Base-by-base conservation (phyloP, 2,797 vertebrate genomes). In the Helarctos malayanus region DNA sequence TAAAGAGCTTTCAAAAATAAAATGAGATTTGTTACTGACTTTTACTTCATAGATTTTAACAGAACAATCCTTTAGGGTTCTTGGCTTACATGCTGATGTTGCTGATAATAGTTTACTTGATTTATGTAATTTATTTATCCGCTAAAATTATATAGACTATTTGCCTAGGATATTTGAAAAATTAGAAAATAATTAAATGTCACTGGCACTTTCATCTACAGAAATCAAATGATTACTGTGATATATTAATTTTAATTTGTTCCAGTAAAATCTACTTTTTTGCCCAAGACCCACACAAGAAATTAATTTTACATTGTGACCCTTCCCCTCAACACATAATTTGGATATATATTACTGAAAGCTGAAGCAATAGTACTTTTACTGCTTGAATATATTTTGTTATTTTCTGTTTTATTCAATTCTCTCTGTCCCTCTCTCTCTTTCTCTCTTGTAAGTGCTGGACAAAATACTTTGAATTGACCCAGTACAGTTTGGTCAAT, bases 1-100 rank as follows among this genome's bases (percentile, higher is more conserved):
- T 23, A 79, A 81, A 95, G 76, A 65, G 4, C 41, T 95, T 86
- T 89, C 83, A 89, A 35, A 97, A 93, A 87, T 89, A 65, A 78
- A 85, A 69, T 19, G 7, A 84, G 4, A 52, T 96, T 86, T 83
- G 16, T 82, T 61, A 61, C 41, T 47, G 47, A 56, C 57, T 45
- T 88, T 71, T 59, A 65, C 14, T 75, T 85, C 18, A 15, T 15
- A 54, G 3, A 13, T 71, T 82, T 91, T 91, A 88, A 59, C 23
- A 57, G 9, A 68, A 85, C 3, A 82, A 2, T 38, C 3, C 47
- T 65, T 83, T 63, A 56, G 27, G 12, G 12, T 35, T 41, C 79
- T 89, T 73, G 47, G n/a, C 21, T 76, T 78, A 73, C 69, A 27
- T 61, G 12, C 2, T 87, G 7, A 69, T 92, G 35, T 38, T 95